Base-by-base conservation (phyloP, 1,140 invertebrate species). In the Caerostris extrusa region DNA sequence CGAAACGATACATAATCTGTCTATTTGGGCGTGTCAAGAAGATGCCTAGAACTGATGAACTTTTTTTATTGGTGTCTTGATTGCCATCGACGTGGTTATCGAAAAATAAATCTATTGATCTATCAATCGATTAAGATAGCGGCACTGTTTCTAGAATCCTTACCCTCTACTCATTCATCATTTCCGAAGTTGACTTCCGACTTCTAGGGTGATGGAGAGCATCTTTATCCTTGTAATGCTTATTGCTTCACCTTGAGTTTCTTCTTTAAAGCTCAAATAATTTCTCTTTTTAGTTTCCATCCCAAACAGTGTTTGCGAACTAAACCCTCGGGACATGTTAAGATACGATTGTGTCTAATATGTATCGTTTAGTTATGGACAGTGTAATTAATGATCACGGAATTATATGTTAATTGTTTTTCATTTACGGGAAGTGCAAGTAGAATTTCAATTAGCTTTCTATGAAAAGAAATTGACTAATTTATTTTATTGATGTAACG, bases 191-290 rank as follows among this genome's bases (percentile, higher is more conserved):
- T 64, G 61, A 64, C 17, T 64, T 64, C 61, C 61, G 61, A 14
- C 61, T 60, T 60, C 58, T 64, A 14, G 61, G 61, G 61, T 17
- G 61, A 64, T 17, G 61, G 61, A 64, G 61, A 64, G 61, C 61
- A 64, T 64, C 61, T 64, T 64, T 64, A 64, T 64, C 61, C 61
- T 64, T 64, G 61, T 64, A 64, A 17, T 64, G 61, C 61, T 64
- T 10, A 14, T 14, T 64, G 12, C 12, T 17, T 64, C 61, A 64
- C 61, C 61, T 64, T 64, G 61, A 64, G 61, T 64, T 64, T 10
- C 12, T 64, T 10, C 12, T 12, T 64, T 10, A 64, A 17, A 5
- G 10, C 12, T 64, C 61, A 64, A 5, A 64, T 10, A 64, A 14
- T 64, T 64, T 64, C 10, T 60, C 17, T 64, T 14, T 5, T 12